Percentiles rank a stretch among this genome's conserved stretches.
phyloP scores from a whole-genome alignment of 2,113 vertebrate species.

The Chloebia gouldiae region DNA sequence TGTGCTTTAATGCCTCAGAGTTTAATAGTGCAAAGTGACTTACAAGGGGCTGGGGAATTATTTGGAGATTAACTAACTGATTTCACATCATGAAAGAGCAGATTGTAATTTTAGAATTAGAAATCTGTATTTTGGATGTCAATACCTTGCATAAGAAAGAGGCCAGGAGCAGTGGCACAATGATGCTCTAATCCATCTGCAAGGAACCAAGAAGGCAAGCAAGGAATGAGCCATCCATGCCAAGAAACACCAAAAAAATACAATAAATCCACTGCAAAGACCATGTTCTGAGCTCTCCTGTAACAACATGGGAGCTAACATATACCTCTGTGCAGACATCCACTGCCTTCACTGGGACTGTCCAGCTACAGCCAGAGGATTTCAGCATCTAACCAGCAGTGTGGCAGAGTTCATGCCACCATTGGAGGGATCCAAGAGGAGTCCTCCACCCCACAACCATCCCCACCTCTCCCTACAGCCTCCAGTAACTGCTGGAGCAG shows the following conservation, averaged over 20 bases:
- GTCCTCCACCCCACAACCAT: not conserved
- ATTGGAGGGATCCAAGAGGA: not conserved
- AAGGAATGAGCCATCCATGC: not conserved
- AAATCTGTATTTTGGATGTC: not conserved
- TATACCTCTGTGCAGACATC: fast-evolving
- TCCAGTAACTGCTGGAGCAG: not conserved
- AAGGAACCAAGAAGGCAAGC: not conserved
- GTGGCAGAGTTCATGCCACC: not conserved
- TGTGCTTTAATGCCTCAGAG: not conserved
- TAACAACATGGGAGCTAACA: not conserved
- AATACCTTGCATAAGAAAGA: not conserved
- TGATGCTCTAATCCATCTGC: fast-evolving
- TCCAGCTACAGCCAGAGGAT: not conserved
- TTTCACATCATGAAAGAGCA: not conserved
- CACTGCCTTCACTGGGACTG: not conserved
- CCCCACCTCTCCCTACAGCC: not conserved
- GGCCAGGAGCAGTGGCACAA: not conserved
- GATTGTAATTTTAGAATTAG: constrained; percentile 22
- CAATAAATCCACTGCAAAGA: not conserved
- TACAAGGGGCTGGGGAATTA: not conserved
- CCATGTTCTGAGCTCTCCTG: not conserved
- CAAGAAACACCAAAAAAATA: not conserved
- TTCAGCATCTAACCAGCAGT: fast-evolving
- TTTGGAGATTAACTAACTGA: constrained; percentile 14
- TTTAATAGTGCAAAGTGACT: not conserved